These are phyloP conservation scores for Coreius guichenoti DNA, from an alignment of 2,797 vertebrate genomes.

Conservation along the genomic window DNA sequence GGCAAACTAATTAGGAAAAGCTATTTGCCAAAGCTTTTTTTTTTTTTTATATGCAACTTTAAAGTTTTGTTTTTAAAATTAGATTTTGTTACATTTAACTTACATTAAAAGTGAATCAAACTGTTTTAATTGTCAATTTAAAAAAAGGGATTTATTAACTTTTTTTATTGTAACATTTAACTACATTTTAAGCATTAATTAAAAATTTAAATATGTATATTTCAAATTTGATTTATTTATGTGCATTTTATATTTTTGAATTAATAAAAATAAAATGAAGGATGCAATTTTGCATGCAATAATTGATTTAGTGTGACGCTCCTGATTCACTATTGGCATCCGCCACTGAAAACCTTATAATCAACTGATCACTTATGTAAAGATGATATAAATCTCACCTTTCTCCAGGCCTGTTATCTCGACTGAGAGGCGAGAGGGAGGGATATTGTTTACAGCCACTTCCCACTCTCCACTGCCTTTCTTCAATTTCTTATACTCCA, in stretches of 20 bases:
- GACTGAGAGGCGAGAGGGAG: conserved; percentile 93
- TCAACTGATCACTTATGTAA: background rate
- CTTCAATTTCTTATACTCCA: conserved; percentile 94
- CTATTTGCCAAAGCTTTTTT: background rate
- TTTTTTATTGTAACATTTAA: no score
- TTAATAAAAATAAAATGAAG: background rate
- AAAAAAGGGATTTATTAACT: background rate
- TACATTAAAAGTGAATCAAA: background rate
- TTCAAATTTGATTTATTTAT: background rate
- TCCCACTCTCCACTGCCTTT: conserved; percentile 91
- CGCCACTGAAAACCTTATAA: no score
- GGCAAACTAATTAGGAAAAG: background rate
- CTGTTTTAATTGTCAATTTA: background rate
- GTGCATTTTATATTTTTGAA: background rate
- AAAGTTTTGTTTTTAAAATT: background rate
- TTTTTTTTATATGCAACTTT: background rate
- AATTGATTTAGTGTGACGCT: no score
- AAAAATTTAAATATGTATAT: no score
- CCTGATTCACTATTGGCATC: background rate
- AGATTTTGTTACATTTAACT: background rate
- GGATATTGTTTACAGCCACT: conserved; percentile 91
- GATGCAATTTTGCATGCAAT: no score
- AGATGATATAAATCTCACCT: conserved; percentile 76
- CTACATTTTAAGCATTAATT: no score
- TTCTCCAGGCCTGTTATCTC: conserved; percentile 94